phyloP scores from a whole-genome alignment of 2,888 invertebrate species.

The Biston stratarius region DNA sequence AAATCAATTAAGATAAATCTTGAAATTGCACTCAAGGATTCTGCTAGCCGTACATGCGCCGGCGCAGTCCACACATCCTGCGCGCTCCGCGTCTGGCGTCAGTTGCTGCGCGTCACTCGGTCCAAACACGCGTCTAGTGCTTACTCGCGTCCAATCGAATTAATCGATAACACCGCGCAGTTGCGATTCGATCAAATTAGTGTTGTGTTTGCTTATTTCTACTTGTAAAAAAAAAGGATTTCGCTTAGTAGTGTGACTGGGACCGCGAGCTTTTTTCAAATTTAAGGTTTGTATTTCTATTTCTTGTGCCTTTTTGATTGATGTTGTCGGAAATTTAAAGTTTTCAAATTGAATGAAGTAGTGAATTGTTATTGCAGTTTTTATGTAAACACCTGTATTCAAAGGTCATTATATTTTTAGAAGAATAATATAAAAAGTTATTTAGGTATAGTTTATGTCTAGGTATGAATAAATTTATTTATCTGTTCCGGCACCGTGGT shows the following conservation, averaged over 20 bases:
- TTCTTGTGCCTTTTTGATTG: conserved; percentile 35
- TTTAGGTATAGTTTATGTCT: conserved; percentile 20
- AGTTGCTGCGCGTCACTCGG: conserved; percentile 63
- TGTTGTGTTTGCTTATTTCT: conserved; percentile 62
- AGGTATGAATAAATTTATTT: conserved; percentile 19
- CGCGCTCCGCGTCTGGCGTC: conserved; percentile 48
- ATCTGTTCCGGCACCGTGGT: conserved; percentile 25
- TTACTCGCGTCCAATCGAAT: conserved; percentile 56
- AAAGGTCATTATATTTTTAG: conserved; percentile 37
- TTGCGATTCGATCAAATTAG: conserved; percentile 56
- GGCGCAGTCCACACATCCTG: conserved; percentile 54
- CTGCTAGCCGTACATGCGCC: conserved; percentile 60
- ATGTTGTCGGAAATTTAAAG: conserved; percentile 37
- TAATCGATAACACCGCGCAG: conserved; percentile 59
- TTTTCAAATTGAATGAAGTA: conserved; percentile 8
- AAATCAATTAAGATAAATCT: conserved; percentile 68
- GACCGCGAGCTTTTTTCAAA: conserved; percentile 62
- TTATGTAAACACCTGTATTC: conserved; percentile 42
- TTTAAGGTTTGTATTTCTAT: conserved; percentile 59
- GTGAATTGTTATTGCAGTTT: conserved; percentile 25
- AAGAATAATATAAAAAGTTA: conserved; percentile 4
- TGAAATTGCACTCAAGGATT: conserved; percentile 64
- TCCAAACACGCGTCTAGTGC: conserved; percentile 43
- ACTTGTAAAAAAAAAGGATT: conserved; percentile 56
- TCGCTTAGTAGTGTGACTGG: conserved; percentile 62